Conservation (phyloP, 2,113 vertebrate species). For the Zosterops borbonicus region DNA sequence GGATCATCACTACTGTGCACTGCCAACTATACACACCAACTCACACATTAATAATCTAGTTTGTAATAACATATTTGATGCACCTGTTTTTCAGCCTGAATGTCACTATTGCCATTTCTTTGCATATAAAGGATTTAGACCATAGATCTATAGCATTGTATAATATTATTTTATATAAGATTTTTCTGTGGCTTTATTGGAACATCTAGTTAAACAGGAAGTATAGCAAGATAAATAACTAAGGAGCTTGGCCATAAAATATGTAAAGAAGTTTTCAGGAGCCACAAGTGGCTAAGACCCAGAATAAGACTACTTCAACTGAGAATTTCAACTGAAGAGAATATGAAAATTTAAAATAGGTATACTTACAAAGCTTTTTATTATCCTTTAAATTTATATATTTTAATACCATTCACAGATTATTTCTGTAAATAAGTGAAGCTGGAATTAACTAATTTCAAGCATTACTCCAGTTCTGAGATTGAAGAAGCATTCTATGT, state of each 20-base stretch:
- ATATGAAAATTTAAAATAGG: background rate
- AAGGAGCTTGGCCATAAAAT: background rate
- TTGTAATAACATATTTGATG: background rate
- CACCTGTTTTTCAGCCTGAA: background rate
- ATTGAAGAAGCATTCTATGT: background rate
- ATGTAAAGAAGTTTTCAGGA: background rate
- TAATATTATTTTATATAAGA: background rate
- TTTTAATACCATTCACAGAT: background rate
- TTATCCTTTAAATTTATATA: background rate
- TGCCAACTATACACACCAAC: background rate
- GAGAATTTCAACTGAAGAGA: background rate
- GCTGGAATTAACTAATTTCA: background rate
- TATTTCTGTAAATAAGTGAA: background rate
- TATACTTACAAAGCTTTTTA: background rate
- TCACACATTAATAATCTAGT: background rate
- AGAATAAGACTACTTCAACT: background rate
- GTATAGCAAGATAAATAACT: background rate
- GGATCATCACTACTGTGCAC: background rate
- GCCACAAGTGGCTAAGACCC: background rate
- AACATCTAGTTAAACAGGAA: background rate
- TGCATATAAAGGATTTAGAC: background rate
- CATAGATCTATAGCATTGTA: background rate
- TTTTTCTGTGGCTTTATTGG: background rate
- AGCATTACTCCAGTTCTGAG: background rate
- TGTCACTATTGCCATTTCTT: background rate